Percentiles rank a stretch among this genome's conserved stretches.
Evolutionary conservation across 2,797 vertebrate species (phyloP).

Genomic region (Thunnus albacares): DNA sequence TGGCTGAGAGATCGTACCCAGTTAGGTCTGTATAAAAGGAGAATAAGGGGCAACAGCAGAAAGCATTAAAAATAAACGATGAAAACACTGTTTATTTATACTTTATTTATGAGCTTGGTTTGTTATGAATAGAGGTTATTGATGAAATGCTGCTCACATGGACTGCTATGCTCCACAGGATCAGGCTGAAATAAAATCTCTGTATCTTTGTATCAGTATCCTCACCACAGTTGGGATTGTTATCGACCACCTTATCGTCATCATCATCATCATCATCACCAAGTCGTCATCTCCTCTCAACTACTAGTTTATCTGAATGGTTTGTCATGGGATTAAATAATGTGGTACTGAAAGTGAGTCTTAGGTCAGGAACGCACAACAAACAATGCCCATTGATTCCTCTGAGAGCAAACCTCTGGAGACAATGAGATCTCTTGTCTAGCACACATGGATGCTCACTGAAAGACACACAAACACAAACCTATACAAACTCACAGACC

Average conservation of each 20-base stretch:
- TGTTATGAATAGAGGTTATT: neutral
- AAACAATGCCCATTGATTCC: constrained; percentile 83
- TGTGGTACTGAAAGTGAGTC: constrained; percentile 60
- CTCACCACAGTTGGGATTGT: constrained; percentile 12
- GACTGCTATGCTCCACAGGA: neutral
- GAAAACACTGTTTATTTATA: constrained; percentile 11
- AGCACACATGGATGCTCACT: constrained; percentile 60
- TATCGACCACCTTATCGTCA: neutral
- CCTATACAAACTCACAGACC: constrained; percentile 72
- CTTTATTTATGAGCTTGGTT: neutral
- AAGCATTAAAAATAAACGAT: neutral
- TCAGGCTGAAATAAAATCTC: neutral
- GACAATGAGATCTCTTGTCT: constrained; percentile 82
- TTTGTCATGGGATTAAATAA: constrained; percentile 65
- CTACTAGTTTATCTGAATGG: constrained; percentile 48
- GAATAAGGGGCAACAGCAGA: neutral
- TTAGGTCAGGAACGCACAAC: constrained; percentile 58
- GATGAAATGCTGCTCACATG: constrained; percentile 5
- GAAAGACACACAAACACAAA: constrained; percentile 66
- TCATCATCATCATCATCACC: constrained; percentile 14
- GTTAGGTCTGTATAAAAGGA: constrained; percentile 14
- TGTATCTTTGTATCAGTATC: neutral
- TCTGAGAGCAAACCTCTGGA: constrained; percentile 69
- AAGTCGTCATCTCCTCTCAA: constrained; percentile 31
- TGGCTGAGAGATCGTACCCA: neutral